Evolutionary conservation across 2,888 invertebrate genomes (phyloP), one percentile per base, ranked within the genome.

Genomic region (Ochropleura leucogaster): DNA sequence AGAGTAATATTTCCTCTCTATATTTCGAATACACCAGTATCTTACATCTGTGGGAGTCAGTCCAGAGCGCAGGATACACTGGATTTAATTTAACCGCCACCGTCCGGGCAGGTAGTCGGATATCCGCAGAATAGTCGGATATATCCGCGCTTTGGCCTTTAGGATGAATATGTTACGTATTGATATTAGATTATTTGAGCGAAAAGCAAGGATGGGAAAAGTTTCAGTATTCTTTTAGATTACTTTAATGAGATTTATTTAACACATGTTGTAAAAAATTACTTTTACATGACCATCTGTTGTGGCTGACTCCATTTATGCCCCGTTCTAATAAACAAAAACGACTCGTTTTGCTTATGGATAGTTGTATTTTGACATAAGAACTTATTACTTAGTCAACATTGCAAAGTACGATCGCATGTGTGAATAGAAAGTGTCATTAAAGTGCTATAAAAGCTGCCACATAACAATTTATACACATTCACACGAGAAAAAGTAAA

Each of bases 61-160:
- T 74, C 69, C 70, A 76, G 65, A 65, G 63, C 12, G 59, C 78
- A 77, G 83, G 84, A 80, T 84, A 80, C 44, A 49, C 57, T 20
- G 66, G 76, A 82, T 83, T 84, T 70, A 78, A 84, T 84, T 72
- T 83, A 83, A 85, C 82, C 73, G 77, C 66, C 69, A 53, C 60
- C 79, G 77, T 82, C 76, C 79, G 80, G 79, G 67, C 78, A 85
- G 82, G 85, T 82, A 85, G 47, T 79, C 78, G 77, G 85, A 85
- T 81, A 82, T 87, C 80, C 83, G 83, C 42, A 57, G 60, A 68
- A 69, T 49, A 42, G 20, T 79, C 69, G 77, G 81, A 77, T 72
- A 82, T 85, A 79, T 79, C 69, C 78, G 69, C 30, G 53, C 63
- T 53, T 53, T 67, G 44, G 16, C 12, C 42, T 80, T 73, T 57